Base-by-base conservation (phyloP, 2,888 invertebrate genomes). In the Plagiodera versicolora region DNA sequence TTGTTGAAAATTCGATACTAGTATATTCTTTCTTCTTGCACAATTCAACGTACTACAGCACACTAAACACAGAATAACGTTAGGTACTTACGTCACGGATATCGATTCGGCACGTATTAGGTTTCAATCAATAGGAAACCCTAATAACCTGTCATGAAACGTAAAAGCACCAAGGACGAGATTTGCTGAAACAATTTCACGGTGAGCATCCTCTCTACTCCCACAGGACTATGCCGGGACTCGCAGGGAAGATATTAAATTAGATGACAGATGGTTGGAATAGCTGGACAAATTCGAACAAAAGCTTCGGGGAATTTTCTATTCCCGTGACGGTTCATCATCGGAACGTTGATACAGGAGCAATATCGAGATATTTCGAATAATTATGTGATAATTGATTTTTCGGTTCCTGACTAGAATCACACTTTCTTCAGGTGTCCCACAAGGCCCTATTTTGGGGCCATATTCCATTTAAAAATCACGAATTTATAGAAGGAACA, bases 111-210 rank as follows among this genome's bases (percentile, higher is more conserved):
- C 46, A 39, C 28, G 28, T 16, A 69, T 71, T 67, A 66, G 67
- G 64, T 70, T 68, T 70, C 71, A 71, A 69, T 70, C 70, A 64
- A 72, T 72, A 67, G 58, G 68, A 68, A 68, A 61, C 67, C 68
- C 67, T 64, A 68, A 67, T 62, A 68, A 67, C 68, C 67, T 70
- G 71, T 69, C 70, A 69, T 62, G 66, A 65, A 62, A 67, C 65
- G 68, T 70, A 69, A 70, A 65, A 68, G 68, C 66, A 69, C 68
- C 66, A 67, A 66, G 70, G 66, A 70, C 67, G 71, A 72, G 73
- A 73, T 73, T 72, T 72, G 72, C 68, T 70, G 69, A 70, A 74
- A 72, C 70, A 73, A 74, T 72, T 73, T 74, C 71, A 70, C 71
- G 73, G 70, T 71, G 65, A 62, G 35, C 59, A 48, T 62, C 64